phyloP scores from a whole-genome alignment of 2,797 vertebrate species.

The Vireo griseus region DNA sequence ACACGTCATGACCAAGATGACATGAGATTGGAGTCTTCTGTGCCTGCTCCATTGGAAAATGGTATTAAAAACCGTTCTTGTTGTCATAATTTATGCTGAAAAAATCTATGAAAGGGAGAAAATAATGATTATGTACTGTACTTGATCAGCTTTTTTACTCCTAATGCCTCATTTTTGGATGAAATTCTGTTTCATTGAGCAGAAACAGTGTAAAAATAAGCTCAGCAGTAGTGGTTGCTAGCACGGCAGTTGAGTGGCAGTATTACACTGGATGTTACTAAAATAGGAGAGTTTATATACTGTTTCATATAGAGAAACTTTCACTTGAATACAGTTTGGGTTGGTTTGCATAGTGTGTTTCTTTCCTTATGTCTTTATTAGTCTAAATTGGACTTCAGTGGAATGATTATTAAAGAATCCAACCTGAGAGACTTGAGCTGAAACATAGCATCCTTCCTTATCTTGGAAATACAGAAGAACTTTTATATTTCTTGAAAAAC shows the following conservation, averaged over 20 bases:
- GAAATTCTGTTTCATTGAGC: neutral
- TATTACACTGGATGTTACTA: neutral
- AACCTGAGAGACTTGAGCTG: neutral
- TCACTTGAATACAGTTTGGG: neutral
- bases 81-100: neutral
- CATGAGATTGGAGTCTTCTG: slow-evolving; percentile 80
- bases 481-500: neutral
- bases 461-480: neutral
- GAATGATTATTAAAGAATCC: neutral
- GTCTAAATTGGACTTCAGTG: neutral
- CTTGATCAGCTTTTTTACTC: neutral
- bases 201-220: neutral
- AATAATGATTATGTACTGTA: neutral
- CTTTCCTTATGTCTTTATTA: neutral
- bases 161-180: neutral
- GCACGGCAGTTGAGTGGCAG: neutral
- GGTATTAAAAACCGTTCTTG: slow-evolving; percentile 73
- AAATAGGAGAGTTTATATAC: neutral
- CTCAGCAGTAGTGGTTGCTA: neutral
- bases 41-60: slow-evolving; percentile 83
- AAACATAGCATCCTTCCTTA: neutral
- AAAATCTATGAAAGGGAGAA: neutral
- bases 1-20: slow-evolving; percentile 91
- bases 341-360: neutral
- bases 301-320: neutral